These are phyloP conservation scores for Nothocercus julius DNA, from an alignment of 2,113 vertebrate genomes.

Conservation along the genomic window DNA sequence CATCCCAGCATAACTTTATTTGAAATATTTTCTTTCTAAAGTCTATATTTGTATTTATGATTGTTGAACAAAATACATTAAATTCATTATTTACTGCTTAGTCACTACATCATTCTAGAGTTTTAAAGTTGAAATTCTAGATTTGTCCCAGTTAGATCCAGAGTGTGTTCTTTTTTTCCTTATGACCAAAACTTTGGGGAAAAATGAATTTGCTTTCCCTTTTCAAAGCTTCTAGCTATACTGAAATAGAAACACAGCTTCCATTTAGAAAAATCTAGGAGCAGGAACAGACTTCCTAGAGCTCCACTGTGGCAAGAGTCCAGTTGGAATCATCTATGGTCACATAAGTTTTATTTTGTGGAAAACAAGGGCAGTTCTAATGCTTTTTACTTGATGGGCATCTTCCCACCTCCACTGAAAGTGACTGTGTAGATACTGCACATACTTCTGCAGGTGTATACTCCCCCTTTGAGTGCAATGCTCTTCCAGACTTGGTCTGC, in stretches of 20 bases:
- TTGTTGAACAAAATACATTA: background rate
- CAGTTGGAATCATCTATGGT: rapidly evolving
- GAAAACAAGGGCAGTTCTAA: background rate
- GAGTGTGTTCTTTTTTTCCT: background rate
- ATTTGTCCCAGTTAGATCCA: background rate
- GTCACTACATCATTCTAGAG: background rate
- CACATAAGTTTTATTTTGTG: rapidly evolving
- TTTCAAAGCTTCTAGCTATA: background rate
- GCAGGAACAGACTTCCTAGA: background rate
- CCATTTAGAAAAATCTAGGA: background rate
- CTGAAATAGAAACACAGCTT: background rate
- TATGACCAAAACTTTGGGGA: background rate
- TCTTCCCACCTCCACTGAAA: background rate
- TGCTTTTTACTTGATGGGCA: rapidly evolving
- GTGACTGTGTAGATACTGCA: rapidly evolving
- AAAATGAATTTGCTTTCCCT: background rate
- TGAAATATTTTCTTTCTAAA: background rate
- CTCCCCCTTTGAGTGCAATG: background rate
- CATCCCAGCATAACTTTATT: background rate
- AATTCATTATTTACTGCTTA: background rate
- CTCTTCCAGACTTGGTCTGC: background rate
- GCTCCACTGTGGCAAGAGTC: rapidly evolving
- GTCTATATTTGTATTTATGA: background rate
- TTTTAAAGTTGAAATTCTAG: background rate
- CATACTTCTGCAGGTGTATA: rapidly evolving